Evolutionary conservation across 92 coral and sea anemone species (phyloP).

Genomic region (Umimayanthus kanabou): DNA sequence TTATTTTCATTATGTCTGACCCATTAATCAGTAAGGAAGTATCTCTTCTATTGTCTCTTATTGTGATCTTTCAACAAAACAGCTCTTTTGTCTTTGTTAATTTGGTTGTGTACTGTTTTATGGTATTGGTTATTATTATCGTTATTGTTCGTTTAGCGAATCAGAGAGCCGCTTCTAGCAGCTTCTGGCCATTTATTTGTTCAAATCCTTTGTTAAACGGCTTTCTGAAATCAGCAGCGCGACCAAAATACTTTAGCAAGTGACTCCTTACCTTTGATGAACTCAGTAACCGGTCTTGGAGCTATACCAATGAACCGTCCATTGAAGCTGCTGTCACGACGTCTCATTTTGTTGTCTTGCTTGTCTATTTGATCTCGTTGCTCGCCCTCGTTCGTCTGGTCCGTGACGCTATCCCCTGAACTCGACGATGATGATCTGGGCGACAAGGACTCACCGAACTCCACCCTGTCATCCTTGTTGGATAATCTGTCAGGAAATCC

Average conservation of each 20-base stretch:
- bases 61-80: too few relatives aligned
- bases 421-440: constrained; percentile 14
- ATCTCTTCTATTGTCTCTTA: too few relatives aligned
- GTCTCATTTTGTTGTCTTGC: neutral
- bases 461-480: neutral
- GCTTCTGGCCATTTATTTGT: too few relatives aligned
- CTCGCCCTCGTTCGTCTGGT: neutral
- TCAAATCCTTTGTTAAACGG: too few relatives aligned
- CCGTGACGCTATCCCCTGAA: constrained; percentile 18
- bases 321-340: constrained; percentile 45
- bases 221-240: too few relatives aligned
- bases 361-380: constrained; percentile 1
- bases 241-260: neutral
- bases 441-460: neutral
- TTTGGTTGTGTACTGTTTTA: too few relatives aligned
- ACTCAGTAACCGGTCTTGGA: constrained; percentile 49
- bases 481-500: neutral
- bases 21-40: too few relatives aligned
- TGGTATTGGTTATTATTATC: too few relatives aligned
- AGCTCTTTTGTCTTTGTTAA: too few relatives aligned
- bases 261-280: constrained; percentile 41
- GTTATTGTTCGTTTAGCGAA: too few relatives aligned
- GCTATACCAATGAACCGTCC: constrained; percentile 62
- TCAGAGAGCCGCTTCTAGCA: too few relatives aligned
- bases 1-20: too few relatives aligned